Conservation (phyloP, 2,797 vertebrate species). For the Benthosema pterotum region DNA sequence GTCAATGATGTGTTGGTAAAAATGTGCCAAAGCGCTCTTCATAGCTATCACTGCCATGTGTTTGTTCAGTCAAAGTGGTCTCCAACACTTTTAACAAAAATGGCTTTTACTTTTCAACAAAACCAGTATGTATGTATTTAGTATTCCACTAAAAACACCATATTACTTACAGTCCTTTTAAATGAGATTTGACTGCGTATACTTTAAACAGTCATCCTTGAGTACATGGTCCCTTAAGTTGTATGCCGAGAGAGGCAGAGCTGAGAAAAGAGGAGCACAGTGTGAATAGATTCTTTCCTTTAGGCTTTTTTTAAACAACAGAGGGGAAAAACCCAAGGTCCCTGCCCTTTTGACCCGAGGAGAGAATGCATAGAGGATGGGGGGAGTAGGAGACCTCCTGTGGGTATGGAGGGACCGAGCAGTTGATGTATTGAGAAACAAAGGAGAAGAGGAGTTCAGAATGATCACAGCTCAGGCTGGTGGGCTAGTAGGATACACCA, state of each 20-base stretch:
- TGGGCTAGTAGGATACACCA: slow-evolving; percentile 36
- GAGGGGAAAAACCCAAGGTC: slow-evolving; percentile 48
- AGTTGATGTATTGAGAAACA: slow-evolving; percentile 64
- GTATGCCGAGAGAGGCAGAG: background rate
- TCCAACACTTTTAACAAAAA: too few species aligned
- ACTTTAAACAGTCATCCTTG: slow-evolving; percentile 11
- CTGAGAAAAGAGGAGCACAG: slow-evolving; percentile 27
- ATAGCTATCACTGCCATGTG: too few species aligned
- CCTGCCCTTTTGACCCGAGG: slow-evolving; percentile 64
- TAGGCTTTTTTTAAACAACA: slow-evolving; percentile 55
- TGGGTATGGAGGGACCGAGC: slow-evolving; percentile 58
- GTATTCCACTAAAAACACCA: too few species aligned
- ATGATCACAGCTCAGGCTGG: slow-evolving; percentile 59
- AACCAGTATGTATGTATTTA: too few species aligned
- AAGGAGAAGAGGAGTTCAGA: slow-evolving; percentile 44
- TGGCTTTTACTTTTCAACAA: too few species aligned
- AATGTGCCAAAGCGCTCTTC: too few species aligned
- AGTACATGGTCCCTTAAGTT: background rate
- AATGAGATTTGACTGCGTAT: too few species aligned
- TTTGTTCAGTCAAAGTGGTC: too few species aligned
- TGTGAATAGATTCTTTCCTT: slow-evolving; percentile 38
- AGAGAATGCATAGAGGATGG: slow-evolving; percentile 54
- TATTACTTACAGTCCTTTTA: too few species aligned
- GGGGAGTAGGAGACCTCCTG: slow-evolving; percentile 56
- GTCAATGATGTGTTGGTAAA: too few species aligned